Base-by-base conservation (phyloP, 2,888 invertebrate genomes). In the Drosophila phalerata region DNA sequence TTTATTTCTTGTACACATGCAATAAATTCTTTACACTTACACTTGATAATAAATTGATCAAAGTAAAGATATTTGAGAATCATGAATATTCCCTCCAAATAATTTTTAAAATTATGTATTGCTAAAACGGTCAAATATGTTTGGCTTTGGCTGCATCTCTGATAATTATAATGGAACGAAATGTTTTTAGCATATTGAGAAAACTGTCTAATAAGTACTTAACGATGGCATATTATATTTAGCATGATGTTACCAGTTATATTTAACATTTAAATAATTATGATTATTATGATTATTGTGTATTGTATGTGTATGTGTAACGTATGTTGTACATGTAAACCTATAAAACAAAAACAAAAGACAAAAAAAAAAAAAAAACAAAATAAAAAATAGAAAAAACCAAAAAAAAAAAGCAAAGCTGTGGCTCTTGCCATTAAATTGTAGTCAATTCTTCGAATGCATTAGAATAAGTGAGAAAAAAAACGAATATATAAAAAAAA, bases 1-100 rank as follows among this genome's bases (percentile, higher is more conserved):
- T 43, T 73, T 60, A 62, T 80, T 77, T 74, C 55, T 67, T 75
- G 61, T 68, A 69, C 67, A 66, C 63, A 63, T 66, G 65, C 63
- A 66, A 73, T 43, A 48, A 40, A 64, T 81, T 80, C 65, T 69
- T 72, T 81, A 85, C 69, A 77, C 63, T 72, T 73, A 61, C 63
- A 69, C 73, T 87, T 67, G 56, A 74, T 69, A 72, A 71, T 47
- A 68, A 80, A 70, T 52, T 61, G 58, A 84, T 77, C 65, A 77
- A 70, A 43, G 82, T 71, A 72, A 73, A 69, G 74, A 79, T 88
- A 84, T 86, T 85, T 85, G 66, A 75, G 67, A 86, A 82, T 90
- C 90, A 91, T 90, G 87, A 90, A 90, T 90, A 91, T 91, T 91
- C 91, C 91, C 90, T 91, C 91, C 90, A 91, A 84, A 89, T 90